These are phyloP conservation scores for Corydoras sp. DNA, from an alignment of 2,113 vertebrate genomes.

Conservation along the genomic window DNA sequence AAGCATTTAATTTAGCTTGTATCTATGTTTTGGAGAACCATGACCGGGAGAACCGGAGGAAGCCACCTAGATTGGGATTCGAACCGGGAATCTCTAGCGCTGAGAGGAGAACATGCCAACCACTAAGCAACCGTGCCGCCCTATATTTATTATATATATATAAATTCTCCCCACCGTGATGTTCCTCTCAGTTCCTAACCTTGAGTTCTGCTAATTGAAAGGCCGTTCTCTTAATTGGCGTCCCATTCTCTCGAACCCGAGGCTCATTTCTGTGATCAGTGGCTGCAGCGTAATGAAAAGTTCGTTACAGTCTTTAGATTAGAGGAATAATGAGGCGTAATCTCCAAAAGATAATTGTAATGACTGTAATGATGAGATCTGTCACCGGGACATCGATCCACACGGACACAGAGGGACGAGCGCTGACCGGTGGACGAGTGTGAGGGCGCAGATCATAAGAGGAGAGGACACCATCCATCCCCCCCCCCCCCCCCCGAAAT, in stretches of 20 bases:
- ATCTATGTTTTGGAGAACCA: no score
- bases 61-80: no score
- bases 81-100: no score
- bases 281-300: conserved; percentile 28
- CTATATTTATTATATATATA: no score
- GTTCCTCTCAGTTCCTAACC: conserved; percentile 56
- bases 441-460: background rate
- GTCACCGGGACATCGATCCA: conserved; percentile 51
- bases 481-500: background rate
- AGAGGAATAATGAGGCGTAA: conserved; percentile 62
- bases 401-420: conserved; percentile 55
- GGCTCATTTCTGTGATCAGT: conserved; percentile 54
- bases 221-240: conserved; percentile 61
- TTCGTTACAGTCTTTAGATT: conserved; percentile 52
- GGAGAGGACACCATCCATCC: background rate
- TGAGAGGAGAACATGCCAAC: no score
- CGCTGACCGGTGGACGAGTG: conserved; percentile 52
- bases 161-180: conserved; percentile 30
- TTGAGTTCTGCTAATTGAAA: conserved; percentile 58
- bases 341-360: conserved; percentile 65
- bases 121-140: no score
- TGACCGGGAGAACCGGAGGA: no score
- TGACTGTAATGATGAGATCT: conserved; percentile 58
- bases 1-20: no score
- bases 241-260: conserved; percentile 54